Percentiles rank a stretch among this genome's conserved stretches.
Evolutionary conservation across 2,797 vertebrate species (phyloP).

Genomic region (Catamblyrhynchus diadema): DNA sequence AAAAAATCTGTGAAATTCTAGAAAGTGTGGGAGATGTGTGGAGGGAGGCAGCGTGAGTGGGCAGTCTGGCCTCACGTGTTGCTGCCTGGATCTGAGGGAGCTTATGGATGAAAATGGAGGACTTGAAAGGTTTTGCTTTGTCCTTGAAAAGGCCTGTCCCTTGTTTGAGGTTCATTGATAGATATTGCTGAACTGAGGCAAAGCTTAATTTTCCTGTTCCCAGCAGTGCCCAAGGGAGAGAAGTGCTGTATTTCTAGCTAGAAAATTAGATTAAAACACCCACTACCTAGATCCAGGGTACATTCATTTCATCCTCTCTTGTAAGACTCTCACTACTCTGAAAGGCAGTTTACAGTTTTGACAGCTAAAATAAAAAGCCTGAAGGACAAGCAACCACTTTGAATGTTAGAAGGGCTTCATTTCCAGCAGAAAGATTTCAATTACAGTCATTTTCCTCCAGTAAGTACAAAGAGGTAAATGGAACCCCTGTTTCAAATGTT

Average conservation of each 20-base stretch:
- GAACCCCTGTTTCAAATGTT: slow-evolving; percentile 61
- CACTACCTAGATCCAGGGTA: background rate
- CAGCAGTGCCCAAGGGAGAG: background rate
- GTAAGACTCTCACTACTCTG: background rate
- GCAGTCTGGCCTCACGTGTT: background rate
- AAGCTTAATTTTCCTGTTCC: slow-evolving; percentile 26
- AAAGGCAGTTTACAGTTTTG: slow-evolving; percentile 63
- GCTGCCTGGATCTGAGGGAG: background rate
- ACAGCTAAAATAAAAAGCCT: slow-evolving; percentile 66
- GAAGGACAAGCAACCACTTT: slow-evolving; percentile 54
- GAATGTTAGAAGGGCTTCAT: slow-evolving; percentile 59
- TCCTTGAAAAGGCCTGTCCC: slow-evolving; percentile 3
- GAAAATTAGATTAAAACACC: slow-evolving; percentile 55
- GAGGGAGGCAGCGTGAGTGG: background rate
- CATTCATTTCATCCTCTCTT: background rate
- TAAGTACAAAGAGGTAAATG: slow-evolving; percentile 64
- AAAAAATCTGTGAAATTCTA: background rate
- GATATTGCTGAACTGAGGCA: background rate
- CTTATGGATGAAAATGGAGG: background rate
- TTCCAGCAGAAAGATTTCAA: slow-evolving; percentile 66
- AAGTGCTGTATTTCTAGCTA: slow-evolving; percentile 36
- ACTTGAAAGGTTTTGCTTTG: slow-evolving; percentile 27
- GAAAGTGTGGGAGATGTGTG: background rate
- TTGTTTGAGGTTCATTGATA: background rate
- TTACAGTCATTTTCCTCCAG: slow-evolving; percentile 62